phyloP scores from a whole-genome alignment of 2,113 vertebrate species.

The Anolis carolinensis region DNA sequence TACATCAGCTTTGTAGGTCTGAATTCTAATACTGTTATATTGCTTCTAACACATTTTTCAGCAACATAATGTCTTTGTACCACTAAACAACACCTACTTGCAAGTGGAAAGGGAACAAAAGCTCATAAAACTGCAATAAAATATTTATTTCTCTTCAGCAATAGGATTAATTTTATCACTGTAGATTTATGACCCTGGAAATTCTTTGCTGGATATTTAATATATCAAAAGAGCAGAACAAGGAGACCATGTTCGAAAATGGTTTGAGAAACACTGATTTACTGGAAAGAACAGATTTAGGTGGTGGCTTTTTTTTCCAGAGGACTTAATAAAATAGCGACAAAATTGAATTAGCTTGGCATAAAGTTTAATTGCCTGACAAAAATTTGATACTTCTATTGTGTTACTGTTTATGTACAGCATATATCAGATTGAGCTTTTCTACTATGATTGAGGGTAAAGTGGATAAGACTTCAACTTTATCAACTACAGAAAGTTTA shows the following conservation, averaged over 20 bases:
- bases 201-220: conserved; percentile 76
- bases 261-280: conserved; percentile 73
- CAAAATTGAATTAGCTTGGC: conserved; percentile 76
- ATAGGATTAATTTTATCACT: conserved; percentile 82
- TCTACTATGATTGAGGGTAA: conserved; percentile 16
- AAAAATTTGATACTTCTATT: conserved; percentile 67
- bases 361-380: conserved; percentile 78
- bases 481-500: conserved; percentile 36
- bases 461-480: conserved; percentile 31
- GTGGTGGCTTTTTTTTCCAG: conserved; percentile 23
- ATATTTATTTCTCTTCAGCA: conserved; percentile 81
- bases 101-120: conserved; percentile 73
- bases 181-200: conserved; percentile 78
- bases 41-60: conserved; percentile 70
- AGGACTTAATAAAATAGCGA: conserved; percentile 75
- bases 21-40: conserved; percentile 62
- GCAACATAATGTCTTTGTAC: conserved; percentile 63
- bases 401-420: conserved; percentile 64
- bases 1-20: conserved; percentile 59
- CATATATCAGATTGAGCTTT: conserved; percentile 50
- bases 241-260: conserved; percentile 69
- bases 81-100: conserved; percentile 73
- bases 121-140: conserved; percentile 81
- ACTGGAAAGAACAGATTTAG: conserved; percentile 63
- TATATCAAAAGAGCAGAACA: conserved; percentile 79